Evolutionary conservation across 1,140 invertebrate genomes (phyloP), one percentile per base, ranked within the genome.

Genomic region (Anthonomus grandis): DNA sequence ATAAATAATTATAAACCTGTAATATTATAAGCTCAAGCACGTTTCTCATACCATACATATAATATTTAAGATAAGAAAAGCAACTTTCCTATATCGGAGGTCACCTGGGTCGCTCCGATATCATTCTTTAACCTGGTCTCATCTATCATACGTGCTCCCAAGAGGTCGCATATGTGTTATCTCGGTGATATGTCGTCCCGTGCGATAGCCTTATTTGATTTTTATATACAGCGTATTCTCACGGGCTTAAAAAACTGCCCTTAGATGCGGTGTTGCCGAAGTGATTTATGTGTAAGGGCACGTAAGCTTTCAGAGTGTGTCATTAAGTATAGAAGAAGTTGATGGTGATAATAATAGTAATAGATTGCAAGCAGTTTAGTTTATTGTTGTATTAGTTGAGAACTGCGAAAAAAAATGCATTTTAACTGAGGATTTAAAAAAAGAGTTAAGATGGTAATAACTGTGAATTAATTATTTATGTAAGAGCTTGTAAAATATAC

Each of bases 181-280:
- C 65, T 59, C 58, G 39, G 53, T 65, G 67, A 69, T 68, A 64
- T 63, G 66, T 65, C 56, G 67, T 66, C 66, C 66, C 66, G 66
- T 68, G 62, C 66, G 67, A 64, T 67, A 63, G 61, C 60, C 67
- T 69, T 66, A 69, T 69, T 68, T 63, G 64, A 63, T 69, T 69
- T 69, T 69, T 69, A 68, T 69, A 65, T 57, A 57, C 57, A 46
- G 49, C 52, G 55, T 39, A 49, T 44, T 64, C 65, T 60, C 67
- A 65, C 60, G 63, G 64, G 59, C 23, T 36, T 47, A 52, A 47
- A 44, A 53, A 59, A 47, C 17, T 34, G 24, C 22, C 31, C 53
- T 46, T 31, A 13, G n/a, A n/a, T 24, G 19, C 56, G 49, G 5
- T 19, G 57, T 53, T 59, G 57, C 31, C 53, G 46, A 24, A 34